Evolutionary conservation across 2,888 invertebrate genomes (phyloP), one percentile per base, ranked within the genome.

Genomic region (Ectemnius lituratus): DNA sequence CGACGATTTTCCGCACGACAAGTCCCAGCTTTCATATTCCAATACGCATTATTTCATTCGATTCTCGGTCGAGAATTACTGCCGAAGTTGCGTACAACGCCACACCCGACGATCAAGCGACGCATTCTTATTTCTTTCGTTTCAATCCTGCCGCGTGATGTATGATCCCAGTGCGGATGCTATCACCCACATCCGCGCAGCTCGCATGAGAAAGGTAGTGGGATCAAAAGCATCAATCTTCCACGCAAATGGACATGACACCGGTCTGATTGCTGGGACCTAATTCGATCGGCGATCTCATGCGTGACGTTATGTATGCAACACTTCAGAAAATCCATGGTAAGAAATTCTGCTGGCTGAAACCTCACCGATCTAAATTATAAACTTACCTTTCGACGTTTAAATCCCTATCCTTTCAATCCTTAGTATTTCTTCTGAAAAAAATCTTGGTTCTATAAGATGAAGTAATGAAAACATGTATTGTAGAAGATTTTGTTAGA

Each of bases 1-100:
- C 66, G 61, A 58, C 70, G 77, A 81, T 81, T 80, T 82, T 81
- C 82, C 63, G 73, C 82, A 79, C 84, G 76, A 77, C 74, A 79
- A 69, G 76, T 68, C 75, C 67, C 65, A 62, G 37, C 61, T 66
- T 56, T 68, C 67, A 49, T 37, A 56, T 64, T 16, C 62, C 46
- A 45, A 76, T 76, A 37, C 11, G 37, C 70, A 63, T 70, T 67
- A 61, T 20, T 60, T 16, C 62, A 20, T 69, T 63, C 47, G 20
- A 62, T 28, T 56, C 61, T 37, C 11, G 61, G 27, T 27, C 37
- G 49, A 37, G 59, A 67, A 76, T 76, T 76, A 76, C 52, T 60
- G 2, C 23, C 23, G 6, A 47, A 62, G 52, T 27, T 46, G 20
- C 56, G 60, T 75, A 62, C 64, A 49, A 37, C n/a, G 23, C 16